Base-by-base conservation (phyloP, 2,888 invertebrate species). In the Ethmia dodecea region DNA sequence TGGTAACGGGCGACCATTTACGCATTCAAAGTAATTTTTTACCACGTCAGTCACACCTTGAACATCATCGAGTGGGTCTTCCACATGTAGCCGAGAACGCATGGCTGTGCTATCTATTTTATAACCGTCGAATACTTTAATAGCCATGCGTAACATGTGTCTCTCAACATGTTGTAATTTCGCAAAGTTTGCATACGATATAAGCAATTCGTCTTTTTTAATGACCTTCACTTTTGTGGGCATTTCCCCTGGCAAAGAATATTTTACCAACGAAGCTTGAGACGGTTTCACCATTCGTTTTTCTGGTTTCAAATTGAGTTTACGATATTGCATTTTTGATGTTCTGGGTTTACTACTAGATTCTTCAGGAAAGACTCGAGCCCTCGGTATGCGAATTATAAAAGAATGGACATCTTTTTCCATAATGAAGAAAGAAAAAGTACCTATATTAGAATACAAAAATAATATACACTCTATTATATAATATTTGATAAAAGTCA, bases 101-200 rank as follows among this genome's bases (percentile, higher is more conserved):
- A 75, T 33, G 29, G 72, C 64, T 3, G 52, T 58, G 14, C 55
- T 60, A n/a, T 42, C 42, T 37, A 62, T 59, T 60, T 75, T 77
- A 43, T 79, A 70, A 46, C 61, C 65, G 1, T 76, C 61, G 16
- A 46, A 36, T 34, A 69, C 40, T 36, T 51, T 49, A 16, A 72
- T 59, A 6, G 42, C 43, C 13, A 67, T 45, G 15, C 44, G 51
- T 34, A 65, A 52, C 36, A 47, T 61, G 27, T 62, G 59, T 38
- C 48, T 57, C 16, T 58, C 40, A 8, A 36, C 50, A 20, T 63
- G 54, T 52, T 68, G 60, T 38, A 50, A 53, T 42, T 67, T 76
- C 13, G 52, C 45, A 49, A 59, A 81, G 16, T 60, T 39, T 41
- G 58, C 61, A 31, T 66, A 76, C 3, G 77, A 55, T 39, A 78